These are phyloP conservation scores for Cyrtorhinus lividipennis DNA, from an alignment of 1,140 invertebrate genomes.

Conservation along the genomic window DNA sequence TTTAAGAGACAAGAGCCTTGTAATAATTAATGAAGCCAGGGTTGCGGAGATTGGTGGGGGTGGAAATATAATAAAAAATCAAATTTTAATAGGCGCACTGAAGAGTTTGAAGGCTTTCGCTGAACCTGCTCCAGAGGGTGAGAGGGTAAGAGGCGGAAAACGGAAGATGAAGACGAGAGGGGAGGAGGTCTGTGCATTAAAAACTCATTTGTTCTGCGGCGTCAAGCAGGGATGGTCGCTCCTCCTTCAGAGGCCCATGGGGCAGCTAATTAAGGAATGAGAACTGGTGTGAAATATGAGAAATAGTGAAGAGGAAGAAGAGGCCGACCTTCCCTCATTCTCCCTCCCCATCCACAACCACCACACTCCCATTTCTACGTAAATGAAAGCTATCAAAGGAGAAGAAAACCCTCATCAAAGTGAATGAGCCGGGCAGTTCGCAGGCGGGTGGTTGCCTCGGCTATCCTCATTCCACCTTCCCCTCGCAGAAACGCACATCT, in stretches of 20 bases:
- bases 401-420: too few relatives aligned
- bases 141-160: neutral
- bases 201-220: conserved; percentile 8
- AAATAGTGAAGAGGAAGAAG: conserved; percentile 5
- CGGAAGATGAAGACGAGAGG: neutral
- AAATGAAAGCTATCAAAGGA: too few relatives aligned
- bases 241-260: neutral
- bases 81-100: neutral
- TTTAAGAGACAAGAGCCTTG: too few relatives aligned
- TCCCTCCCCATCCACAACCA: too few relatives aligned
- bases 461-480: too few relatives aligned
- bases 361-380: too few relatives aligned
- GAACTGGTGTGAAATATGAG: conserved; percentile 5
- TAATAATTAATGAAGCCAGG: too few relatives aligned
- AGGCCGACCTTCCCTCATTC: neutral
- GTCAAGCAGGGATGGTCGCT: neutral
- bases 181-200: conserved; percentile 4
- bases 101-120: neutral
- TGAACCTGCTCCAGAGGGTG: neutral
- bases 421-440: too few relatives aligned
- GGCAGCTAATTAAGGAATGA: conserved; percentile 6
- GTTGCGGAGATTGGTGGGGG: too few relatives aligned
- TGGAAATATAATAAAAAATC: too few relatives aligned
- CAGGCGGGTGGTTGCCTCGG: too few relatives aligned
- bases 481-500: too few relatives aligned